phyloP scores from a whole-genome alignment of 2,113 vertebrate species.

The Beaufortia kweichowensis region DNA sequence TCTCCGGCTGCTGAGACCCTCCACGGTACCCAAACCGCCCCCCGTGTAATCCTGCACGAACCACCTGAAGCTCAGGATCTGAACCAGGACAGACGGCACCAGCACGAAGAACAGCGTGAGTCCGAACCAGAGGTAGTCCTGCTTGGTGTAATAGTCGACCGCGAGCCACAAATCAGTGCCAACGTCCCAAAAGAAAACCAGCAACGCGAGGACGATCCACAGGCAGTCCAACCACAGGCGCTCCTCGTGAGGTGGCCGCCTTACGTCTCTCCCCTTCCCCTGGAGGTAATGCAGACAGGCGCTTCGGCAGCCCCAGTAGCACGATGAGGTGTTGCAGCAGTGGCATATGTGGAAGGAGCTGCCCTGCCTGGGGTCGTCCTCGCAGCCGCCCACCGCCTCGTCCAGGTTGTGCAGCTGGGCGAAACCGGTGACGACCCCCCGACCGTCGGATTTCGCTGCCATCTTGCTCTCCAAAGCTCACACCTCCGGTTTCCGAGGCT shows the following conservation, averaged over 20 bases:
- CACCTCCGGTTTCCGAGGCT: slow-evolving; percentile 80
- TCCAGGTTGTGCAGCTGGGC: slow-evolving; percentile 97
- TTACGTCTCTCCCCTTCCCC: slow-evolving; percentile 76
- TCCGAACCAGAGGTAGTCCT: slow-evolving; percentile 89
- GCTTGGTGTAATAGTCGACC: slow-evolving; percentile 89
- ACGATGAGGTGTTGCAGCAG: slow-evolving; percentile 96
- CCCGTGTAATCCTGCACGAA: slow-evolving; percentile 98
- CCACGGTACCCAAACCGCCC: slow-evolving; percentile 91
- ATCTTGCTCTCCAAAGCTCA: slow-evolving; percentile 86
- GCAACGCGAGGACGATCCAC: slow-evolving; percentile 93
- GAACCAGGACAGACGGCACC: slow-evolving; percentile 95
- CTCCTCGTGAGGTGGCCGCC: slow-evolving; percentile 75
- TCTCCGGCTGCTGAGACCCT: slow-evolving; percentile 89
- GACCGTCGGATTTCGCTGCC: slow-evolving; percentile 95
- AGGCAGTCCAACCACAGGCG: slow-evolving; percentile 96
- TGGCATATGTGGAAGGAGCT: slow-evolving; percentile 96
- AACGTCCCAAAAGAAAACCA: slow-evolving; percentile 96
- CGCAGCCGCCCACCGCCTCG: slow-evolving; percentile 83
- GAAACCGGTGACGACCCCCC: slow-evolving; percentile 89
- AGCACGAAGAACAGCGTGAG: slow-evolving; percentile 96
- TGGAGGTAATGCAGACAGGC: slow-evolving; percentile 89
- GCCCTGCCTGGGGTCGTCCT: slow-evolving; percentile 81
- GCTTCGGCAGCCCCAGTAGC: slow-evolving; percentile 96
- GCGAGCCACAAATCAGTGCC: slow-evolving; percentile 96
- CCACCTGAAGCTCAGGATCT: slow-evolving; percentile 99